These are phyloP conservation scores for Pipistrellus nathusii DNA, from an alignment of 2,797 vertebrate genomes.

Conservation along the genomic window DNA sequence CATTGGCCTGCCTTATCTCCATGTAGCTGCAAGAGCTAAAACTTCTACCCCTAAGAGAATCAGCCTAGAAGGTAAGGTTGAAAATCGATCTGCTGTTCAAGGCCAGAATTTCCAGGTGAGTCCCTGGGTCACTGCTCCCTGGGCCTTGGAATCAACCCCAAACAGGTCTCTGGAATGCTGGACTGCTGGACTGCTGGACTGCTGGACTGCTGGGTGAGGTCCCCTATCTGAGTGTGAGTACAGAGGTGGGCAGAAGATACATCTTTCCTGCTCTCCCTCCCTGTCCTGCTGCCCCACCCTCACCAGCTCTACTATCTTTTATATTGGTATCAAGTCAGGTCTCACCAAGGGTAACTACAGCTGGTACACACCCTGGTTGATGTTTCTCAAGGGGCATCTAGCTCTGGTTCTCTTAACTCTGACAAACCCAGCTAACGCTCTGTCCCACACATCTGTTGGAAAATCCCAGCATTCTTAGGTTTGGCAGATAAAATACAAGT, in stretches of 20 bases:
- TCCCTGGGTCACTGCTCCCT: background rate
- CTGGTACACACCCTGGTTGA: background rate
- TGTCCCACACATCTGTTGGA: background rate
- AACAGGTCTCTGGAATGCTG: background rate
- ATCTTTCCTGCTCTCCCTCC: background rate
- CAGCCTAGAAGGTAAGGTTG: background rate
- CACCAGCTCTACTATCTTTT: background rate
- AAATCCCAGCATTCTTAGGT: background rate
- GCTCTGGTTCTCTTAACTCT: background rate
- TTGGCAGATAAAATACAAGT: slow-evolving; percentile 10
- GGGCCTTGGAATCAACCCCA: background rate
- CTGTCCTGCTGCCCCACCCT: accelerated
- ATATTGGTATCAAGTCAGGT: background rate
- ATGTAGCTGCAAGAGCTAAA: background rate
- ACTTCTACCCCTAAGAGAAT: background rate
- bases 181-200: background rate
- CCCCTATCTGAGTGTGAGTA: background rate
- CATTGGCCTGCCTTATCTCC: background rate
- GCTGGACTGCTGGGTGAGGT: background rate
- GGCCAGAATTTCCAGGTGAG: background rate
- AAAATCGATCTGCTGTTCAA: background rate
- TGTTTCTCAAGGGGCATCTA: background rate
- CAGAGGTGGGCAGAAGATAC: background rate
- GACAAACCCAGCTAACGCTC: background rate
- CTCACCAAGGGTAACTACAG: background rate